Evolutionary conservation across 2,113 vertebrate species (phyloP).

Genomic region (Lipotes vexillifer): DNA sequence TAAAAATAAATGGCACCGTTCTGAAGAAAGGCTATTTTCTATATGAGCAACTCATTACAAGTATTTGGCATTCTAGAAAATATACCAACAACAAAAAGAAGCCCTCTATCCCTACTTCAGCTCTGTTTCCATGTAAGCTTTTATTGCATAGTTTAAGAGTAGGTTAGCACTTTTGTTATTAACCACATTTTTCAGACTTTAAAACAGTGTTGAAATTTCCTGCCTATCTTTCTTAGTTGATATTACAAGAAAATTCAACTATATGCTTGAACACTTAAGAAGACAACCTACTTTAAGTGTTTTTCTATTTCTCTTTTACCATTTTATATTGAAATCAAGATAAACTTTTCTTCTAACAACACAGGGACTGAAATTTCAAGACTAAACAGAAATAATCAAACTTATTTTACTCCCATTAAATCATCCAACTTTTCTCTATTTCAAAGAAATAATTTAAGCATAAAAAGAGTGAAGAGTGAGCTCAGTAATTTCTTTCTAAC

Average conservation of each 20-base stretch:
- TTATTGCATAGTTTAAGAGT: conserved; percentile 48
- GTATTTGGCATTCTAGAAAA: conserved; percentile 20
- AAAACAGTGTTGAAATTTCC: conserved; percentile 60
- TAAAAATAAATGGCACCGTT: background rate
- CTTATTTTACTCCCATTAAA: background rate
- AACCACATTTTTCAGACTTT: conserved; percentile 69
- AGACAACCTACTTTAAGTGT: conserved; percentile 26
- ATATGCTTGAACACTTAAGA: conserved; percentile 39
- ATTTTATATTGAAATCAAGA: conserved; percentile 40
- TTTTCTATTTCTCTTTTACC: conserved; percentile 51
- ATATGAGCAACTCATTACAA: background rate
- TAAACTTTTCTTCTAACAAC: conserved; percentile 18
- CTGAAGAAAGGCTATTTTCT: background rate
- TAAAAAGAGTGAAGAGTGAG: background rate
- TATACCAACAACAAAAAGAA: background rate
- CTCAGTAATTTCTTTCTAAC: background rate
- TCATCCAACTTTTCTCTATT: background rate
- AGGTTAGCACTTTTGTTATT: conserved; percentile 56
- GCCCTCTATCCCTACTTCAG: background rate
- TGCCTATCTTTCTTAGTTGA: conserved; percentile 50
- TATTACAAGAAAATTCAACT: conserved; percentile 61
- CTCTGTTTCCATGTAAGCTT: conserved; percentile 29
- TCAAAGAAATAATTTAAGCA: background rate
- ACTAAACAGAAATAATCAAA: background rate
- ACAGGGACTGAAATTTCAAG: background rate